Evolutionary conservation across 2,888 invertebrate species (phyloP).

Genomic region (Prosapia bicincta): DNA sequence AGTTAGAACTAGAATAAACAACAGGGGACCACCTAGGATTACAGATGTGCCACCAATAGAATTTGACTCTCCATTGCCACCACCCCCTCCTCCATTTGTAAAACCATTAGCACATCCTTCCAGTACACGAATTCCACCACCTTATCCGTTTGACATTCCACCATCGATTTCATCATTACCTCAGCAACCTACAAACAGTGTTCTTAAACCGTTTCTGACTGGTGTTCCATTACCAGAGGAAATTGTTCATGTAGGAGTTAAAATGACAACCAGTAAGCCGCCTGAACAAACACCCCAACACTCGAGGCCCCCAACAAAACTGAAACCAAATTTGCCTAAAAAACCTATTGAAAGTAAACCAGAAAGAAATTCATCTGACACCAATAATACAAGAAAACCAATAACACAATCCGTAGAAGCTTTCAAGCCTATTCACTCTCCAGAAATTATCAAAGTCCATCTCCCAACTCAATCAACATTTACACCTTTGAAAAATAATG

Average conservation of each 20-base stretch:
- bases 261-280: background rate
- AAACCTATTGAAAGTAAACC: background rate
- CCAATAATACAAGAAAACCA: background rate
- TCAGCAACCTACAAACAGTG: constrained; percentile 44
- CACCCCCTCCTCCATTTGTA: constrained; percentile 40
- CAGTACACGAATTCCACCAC: constrained; percentile 49
- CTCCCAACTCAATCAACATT: background rate
- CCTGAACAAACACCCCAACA: background rate
- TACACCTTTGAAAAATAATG: background rate
- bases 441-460: background rate
- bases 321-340: background rate
- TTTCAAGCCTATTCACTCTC: background rate
- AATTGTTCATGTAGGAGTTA: constrained; percentile 54
- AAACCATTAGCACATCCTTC: constrained; percentile 47
- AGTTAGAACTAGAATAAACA: constrained; percentile 79
- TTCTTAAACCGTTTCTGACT: constrained; percentile 58
- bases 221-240: constrained; percentile 72
- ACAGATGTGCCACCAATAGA: constrained; percentile 70
- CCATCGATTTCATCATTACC: constrained; percentile 51
- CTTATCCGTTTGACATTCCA: constrained; percentile 64
- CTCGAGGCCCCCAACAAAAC: background rate
- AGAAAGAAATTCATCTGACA: background rate
- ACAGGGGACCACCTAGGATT: constrained; percentile 83
- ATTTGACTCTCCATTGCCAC: constrained; percentile 55
- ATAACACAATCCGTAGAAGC: background rate